phyloP scores from a whole-genome alignment of 2,888 invertebrate genomes.

The Papilio demoleus region DNA sequence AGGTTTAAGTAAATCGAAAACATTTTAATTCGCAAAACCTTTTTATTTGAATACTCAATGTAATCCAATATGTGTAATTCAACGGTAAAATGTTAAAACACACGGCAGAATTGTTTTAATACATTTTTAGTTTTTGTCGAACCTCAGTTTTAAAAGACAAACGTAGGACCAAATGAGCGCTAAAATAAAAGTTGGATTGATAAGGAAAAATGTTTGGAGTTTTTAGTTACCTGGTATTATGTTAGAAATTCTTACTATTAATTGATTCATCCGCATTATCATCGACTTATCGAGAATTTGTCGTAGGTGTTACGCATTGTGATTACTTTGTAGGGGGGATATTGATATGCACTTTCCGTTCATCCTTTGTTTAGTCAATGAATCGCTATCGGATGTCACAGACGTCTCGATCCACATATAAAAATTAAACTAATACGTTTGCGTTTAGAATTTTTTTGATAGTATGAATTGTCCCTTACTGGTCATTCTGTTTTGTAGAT shows the following conservation, averaged over 20 bases:
- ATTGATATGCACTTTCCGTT: slow-evolving; percentile 58
- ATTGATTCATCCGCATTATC: slow-evolving; percentile 55
- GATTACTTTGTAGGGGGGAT: slow-evolving; percentile 51
- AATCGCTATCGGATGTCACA: slow-evolving; percentile 55
- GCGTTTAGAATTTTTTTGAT: not conserved
- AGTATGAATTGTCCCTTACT: slow-evolving; percentile 14
- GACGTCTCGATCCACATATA: slow-evolving; percentile 49
- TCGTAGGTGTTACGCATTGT: slow-evolving; percentile 56
- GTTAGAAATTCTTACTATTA: slow-evolving; percentile 44
- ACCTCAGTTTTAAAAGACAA: not conserved
- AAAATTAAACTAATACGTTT: not conserved
- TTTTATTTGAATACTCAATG: not conserved
- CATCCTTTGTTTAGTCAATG: slow-evolving; percentile 58
- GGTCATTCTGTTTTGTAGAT: slow-evolving; percentile 30
- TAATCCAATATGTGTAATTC: not conserved
- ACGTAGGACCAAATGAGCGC: no score
- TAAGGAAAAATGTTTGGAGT: not conserved
- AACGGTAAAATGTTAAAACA: slow-evolving; percentile 8
- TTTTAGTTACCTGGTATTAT: slow-evolving; percentile 20
- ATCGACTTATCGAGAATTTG: slow-evolving; percentile 56
- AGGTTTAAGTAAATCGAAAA: slow-evolving; percentile 11
- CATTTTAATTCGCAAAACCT: not conserved
- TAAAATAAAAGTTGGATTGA: no score
- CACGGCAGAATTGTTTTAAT: not conserved
- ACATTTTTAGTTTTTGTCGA: not conserved